Base-by-base conservation (phyloP, 2,888 invertebrate species). In the Dryomyza anilis region DNA sequence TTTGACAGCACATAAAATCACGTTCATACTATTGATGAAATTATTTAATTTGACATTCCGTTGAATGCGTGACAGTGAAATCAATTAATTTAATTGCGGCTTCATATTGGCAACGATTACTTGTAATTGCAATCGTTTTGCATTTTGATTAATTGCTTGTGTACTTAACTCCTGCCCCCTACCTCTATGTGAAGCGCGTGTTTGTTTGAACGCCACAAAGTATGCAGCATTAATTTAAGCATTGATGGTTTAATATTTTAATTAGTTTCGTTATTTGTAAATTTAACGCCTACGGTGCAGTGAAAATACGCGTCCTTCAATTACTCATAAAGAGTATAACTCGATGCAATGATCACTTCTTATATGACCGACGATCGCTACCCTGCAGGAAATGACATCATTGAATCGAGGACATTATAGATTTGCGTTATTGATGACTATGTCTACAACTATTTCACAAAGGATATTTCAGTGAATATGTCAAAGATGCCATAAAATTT, bases 231-330 rank as follows among this genome's bases (percentile, higher is more conserved):
- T 27, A 55, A 55, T 53, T 16, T 53, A 30, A 39, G 30, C 59
- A 59, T 29, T n/a, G 23, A 46, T 23, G 19, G 39, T 30, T 48
- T n/a, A n/a, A n/a, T n/a, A n/a, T 48, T 59, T 61, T 53, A 61
- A 61, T 61, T 61, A 61, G 61, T 61, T 61, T 29, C 43, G 61
- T 29, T 43, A 52, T 53, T 61, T 53, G 61, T 61, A 23, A 7
- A 52, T 14, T 36, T 52, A 30, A 60, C 60, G 60, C 60, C 60
- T 23, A 50, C 60, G 43, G n/a, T n/a, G n/a, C n/a, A n/a, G n/a
- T n/a, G n/a, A n/a, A n/a, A n/a, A n/a, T n/a, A n/a, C 39, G 33
- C 33, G 33, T 12, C 33, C 33, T 33, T n/a, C n/a, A n/a, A n/a
- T n/a, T n/a, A n/a, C n/a, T n/a, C n/a, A n/a, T n/a, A n/a, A n/a